phyloP scores from a whole-genome alignment of 1,140 invertebrate genomes.

The Drosophila erecta region DNA sequence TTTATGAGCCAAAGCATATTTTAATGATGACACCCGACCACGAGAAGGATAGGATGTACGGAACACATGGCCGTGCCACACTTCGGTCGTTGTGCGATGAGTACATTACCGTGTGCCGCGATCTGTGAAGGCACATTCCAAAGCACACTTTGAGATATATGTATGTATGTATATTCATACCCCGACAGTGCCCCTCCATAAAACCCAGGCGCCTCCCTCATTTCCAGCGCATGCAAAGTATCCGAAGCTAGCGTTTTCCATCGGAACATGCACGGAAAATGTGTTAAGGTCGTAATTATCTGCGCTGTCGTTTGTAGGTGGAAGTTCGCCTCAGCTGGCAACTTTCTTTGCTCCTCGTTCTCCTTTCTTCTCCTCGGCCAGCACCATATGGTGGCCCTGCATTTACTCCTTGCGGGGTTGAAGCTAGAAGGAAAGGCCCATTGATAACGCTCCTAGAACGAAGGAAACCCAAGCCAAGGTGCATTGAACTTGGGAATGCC shows the following conservation, averaged over 20 bases:
- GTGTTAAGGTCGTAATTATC: constrained; percentile 77
- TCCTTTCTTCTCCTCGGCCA: constrained; percentile 24
- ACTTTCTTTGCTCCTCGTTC: constrained; percentile 68
- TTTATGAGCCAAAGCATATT: constrained; percentile 70
- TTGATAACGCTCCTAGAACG: constrained; percentile 45
- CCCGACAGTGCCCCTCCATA: constrained; percentile 17
- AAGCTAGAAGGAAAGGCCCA: constrained; percentile 33
- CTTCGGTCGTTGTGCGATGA: constrained; percentile 51
- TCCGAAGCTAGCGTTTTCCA: constrained; percentile 37
- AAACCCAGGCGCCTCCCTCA: constrained; percentile 21
- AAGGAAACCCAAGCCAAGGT: constrained; percentile 25
- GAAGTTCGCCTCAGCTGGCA: constrained; percentile 45
- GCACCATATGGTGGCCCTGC: constrained; percentile 59
- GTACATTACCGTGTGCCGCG: constrained; percentile 79
- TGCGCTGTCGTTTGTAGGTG: constrained; percentile 62
- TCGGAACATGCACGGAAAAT: constrained; percentile 37
- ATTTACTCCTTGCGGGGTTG: constrained; percentile 54
- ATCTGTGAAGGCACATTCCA: constrained; percentile 81
- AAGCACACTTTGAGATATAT: constrained; percentile 73
- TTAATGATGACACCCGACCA: constrained; percentile 79
- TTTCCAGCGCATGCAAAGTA: constrained; percentile 58
- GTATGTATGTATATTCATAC: not conserved
- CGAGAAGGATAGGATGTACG: constrained; percentile 27
- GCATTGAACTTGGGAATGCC: constrained; percentile 69
- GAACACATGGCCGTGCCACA: constrained; percentile 74